Conservation (phyloP, 2,888 invertebrate species). For the Ormyrus rosae region DNA sequence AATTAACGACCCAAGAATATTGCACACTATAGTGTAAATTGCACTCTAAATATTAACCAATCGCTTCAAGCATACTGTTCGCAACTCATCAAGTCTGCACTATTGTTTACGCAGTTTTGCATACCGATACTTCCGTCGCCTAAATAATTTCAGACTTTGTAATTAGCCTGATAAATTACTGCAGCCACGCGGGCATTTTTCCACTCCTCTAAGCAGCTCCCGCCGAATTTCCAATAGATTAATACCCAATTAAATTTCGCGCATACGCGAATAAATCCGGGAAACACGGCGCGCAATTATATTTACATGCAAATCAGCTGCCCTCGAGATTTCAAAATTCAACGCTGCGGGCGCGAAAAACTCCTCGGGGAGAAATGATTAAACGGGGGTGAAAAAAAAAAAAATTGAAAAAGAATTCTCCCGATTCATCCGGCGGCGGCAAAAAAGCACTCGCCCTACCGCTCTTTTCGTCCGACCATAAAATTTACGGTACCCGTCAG, state of each 20-base stretch:
- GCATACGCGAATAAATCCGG: constrained; percentile 30
- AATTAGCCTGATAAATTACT: constrained; percentile 17
- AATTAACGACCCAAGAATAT: constrained; percentile 1
- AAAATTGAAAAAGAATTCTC: constrained; percentile 16
- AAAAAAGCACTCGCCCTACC: constrained; percentile 7
- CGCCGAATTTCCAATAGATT: constrained; percentile 35
- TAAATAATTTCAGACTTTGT: constrained; percentile 32
- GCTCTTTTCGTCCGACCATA: constrained; percentile 31
- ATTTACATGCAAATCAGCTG: constrained; percentile 29
- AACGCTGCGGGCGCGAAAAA: not conserved
- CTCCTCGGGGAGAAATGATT: not conserved
- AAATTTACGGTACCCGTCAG: constrained; percentile 53
- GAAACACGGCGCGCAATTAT: constrained; percentile 22
- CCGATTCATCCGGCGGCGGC: not conserved
- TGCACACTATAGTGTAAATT: not conserved
- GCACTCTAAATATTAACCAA: constrained; percentile 15
- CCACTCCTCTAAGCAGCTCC: not conserved
- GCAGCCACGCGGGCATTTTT: constrained; percentile 8
- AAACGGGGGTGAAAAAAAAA: constrained; percentile 1
- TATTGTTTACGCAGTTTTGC: constrained; percentile 27
- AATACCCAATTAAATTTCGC: constrained; percentile 26
- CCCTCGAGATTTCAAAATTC: constrained; percentile 32
- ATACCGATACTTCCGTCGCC: constrained; percentile 22
- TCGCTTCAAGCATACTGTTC: not conserved
- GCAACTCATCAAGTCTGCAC: not conserved